Conservation (phyloP, 2,113 vertebrate species). For the Buteo buteo region DNA sequence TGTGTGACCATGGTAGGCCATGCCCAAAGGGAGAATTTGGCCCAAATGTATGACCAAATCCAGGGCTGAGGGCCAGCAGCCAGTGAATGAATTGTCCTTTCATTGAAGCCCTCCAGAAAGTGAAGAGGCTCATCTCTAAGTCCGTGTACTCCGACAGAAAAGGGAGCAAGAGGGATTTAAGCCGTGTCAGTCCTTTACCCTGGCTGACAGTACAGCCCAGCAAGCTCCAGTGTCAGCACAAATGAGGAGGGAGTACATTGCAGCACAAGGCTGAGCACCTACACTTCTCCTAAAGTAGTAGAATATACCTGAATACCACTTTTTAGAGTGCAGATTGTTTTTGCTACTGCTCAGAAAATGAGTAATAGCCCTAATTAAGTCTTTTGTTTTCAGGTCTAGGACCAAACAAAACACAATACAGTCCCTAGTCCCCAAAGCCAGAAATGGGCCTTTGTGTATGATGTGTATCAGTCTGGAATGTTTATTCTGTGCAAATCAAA, state of each 20-base stretch:
- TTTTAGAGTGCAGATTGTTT: not conserved
- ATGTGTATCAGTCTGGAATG: not conserved
- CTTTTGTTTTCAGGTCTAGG: not conserved
- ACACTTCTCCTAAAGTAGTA: not conserved
- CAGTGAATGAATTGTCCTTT: not conserved
- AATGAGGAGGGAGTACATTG: not conserved
- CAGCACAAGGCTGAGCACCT: not conserved
- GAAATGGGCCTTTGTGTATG: not conserved
- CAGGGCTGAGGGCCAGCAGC: not conserved
- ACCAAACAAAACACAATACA: not conserved
- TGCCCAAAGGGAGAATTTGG: not conserved
- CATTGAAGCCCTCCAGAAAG: not conserved
- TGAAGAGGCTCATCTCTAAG: not conserved
- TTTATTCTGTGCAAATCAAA: not conserved
- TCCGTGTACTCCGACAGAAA: not conserved
- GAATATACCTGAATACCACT: not conserved
- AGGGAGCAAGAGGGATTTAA: not conserved
- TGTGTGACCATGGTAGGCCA: not conserved
- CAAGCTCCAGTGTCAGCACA: not conserved
- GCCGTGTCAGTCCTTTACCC: not conserved
- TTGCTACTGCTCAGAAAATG: not conserved
- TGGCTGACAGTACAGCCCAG: not conserved
- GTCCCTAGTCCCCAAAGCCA: not conserved
- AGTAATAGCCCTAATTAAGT: not conserved
- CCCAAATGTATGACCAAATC: not conserved